Conservation (phyloP, 2,888 invertebrate genomes). For the Polyommatus icarus region DNA sequence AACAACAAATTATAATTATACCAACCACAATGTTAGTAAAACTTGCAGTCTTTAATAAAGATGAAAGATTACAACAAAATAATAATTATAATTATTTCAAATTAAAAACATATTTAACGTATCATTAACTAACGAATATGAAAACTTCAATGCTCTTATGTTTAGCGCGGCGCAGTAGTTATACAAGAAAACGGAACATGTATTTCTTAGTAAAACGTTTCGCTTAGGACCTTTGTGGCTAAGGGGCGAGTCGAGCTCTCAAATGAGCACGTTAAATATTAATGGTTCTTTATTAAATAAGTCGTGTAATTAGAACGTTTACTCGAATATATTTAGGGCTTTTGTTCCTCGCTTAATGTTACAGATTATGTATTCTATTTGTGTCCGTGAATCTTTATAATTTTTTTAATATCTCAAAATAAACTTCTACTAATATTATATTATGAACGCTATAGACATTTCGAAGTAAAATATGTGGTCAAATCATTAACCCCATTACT, state of each 20-base stretch:
- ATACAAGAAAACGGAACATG: constrained; percentile 21
- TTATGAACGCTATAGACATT: too few relatives aligned
- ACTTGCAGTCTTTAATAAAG: background rate
- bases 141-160: constrained; percentile 29
- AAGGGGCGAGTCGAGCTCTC: constrained; percentile 11
- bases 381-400: too few relatives aligned
- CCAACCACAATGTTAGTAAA: background rate
- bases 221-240: constrained; percentile 17
- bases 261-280: constrained; percentile 22
- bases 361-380: background rate
- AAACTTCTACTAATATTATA: too few relatives aligned
- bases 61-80: background rate
- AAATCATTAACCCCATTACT: too few relatives aligned
- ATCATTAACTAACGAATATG: constrained; percentile 18
- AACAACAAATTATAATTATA: background rate
- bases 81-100: background rate
- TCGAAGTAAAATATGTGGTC: too few relatives aligned
- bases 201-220: constrained; percentile 28
- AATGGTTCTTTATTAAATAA: constrained; percentile 18
- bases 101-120: background rate
- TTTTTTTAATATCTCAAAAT: too few relatives aligned
- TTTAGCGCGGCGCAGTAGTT: background rate
- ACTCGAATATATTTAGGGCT: constrained; percentile 1
- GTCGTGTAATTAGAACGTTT: constrained; percentile 15
- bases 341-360: constrained; percentile 8